Percentiles rank a stretch among this genome's conserved stretches.
Conservation (phyloP, 2,797 vertebrate genomes). For the Pyrocephalus nanus region DNA sequence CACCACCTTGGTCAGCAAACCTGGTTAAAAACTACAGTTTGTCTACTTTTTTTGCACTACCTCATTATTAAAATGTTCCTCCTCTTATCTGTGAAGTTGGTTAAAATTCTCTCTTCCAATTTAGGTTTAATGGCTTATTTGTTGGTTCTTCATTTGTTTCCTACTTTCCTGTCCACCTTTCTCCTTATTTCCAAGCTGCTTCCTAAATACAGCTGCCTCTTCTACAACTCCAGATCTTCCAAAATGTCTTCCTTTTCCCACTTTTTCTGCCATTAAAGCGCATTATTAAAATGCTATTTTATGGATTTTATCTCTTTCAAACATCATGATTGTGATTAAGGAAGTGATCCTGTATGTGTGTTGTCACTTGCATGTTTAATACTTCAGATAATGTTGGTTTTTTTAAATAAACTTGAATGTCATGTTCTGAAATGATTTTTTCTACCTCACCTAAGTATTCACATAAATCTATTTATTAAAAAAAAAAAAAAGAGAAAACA, state of each 20-base stretch:
- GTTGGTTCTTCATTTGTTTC: background rate
- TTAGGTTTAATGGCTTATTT: background rate
- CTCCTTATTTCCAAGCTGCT: background rate
- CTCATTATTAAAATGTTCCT: constrained; percentile 25
- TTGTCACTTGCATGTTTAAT: constrained; percentile 6
- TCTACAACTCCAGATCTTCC: background rate
- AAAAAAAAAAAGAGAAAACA: background rate
- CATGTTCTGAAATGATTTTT: background rate
- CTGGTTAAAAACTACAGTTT: background rate
- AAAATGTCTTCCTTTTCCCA: background rate
- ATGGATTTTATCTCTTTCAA: background rate
- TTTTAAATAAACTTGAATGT: constrained; percentile 27
- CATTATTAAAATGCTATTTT: background rate
- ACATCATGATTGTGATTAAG: background rate
- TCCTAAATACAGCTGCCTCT: background rate
- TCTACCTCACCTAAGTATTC: constrained; percentile 41
- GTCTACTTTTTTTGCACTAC: constrained; percentile 14
- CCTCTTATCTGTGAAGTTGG: background rate
- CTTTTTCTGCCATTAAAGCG: background rate
- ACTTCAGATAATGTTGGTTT: constrained; percentile 7
- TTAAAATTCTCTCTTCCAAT: background rate
- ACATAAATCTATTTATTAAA: background rate
- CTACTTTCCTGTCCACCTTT: background rate
- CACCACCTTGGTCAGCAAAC: background rate
- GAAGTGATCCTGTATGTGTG: background rate